A percentile compares a stretch with the other conserved stretches of the same genome.
phyloP scores from a whole-genome alignment of 2,113 vertebrate species.

The Perccottus glenii region DNA sequence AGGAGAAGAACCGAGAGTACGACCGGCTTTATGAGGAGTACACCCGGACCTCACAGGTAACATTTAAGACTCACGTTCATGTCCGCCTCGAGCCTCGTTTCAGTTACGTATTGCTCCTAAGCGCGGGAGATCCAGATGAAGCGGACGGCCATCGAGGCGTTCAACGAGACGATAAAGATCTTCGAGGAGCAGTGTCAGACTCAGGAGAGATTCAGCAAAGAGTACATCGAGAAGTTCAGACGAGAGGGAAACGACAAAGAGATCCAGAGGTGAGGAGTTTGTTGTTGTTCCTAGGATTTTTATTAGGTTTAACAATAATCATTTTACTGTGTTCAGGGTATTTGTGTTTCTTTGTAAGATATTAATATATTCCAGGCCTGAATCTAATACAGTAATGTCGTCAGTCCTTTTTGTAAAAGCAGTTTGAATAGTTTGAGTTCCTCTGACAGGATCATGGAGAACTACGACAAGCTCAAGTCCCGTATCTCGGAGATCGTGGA shows the following conservation, averaged over 20 bases:
- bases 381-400: too few relatives aligned
- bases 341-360: too few relatives aligned
- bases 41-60: constrained; percentile 93
- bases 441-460: constrained; percentile 92
- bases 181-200: constrained; percentile 99
- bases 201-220: constrained; percentile 98
- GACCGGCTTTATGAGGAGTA: constrained; percentile 99
- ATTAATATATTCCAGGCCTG: neutral
- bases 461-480: constrained; percentile 97
- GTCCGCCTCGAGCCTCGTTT: too few relatives aligned
- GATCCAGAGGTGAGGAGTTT: constrained; percentile 85
- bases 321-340: too few relatives aligned
- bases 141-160: constrained; percentile 98
- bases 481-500: constrained; percentile 98
- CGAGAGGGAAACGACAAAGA: constrained; percentile 98
- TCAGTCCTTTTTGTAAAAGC: too few relatives aligned
- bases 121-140: constrained; percentile 98
- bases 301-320: too few relatives aligned
- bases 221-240: constrained; percentile 98
- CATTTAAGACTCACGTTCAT: too few relatives aligned
- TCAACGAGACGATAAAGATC: constrained; percentile 99
- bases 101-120: rapidly evolving
- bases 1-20: constrained; percentile 98
- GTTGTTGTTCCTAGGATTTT: too few relatives aligned
- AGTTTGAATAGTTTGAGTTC: neutral